Conservation (phyloP, 2,113 vertebrate species). For the Chloropsis hardwickii region DNA sequence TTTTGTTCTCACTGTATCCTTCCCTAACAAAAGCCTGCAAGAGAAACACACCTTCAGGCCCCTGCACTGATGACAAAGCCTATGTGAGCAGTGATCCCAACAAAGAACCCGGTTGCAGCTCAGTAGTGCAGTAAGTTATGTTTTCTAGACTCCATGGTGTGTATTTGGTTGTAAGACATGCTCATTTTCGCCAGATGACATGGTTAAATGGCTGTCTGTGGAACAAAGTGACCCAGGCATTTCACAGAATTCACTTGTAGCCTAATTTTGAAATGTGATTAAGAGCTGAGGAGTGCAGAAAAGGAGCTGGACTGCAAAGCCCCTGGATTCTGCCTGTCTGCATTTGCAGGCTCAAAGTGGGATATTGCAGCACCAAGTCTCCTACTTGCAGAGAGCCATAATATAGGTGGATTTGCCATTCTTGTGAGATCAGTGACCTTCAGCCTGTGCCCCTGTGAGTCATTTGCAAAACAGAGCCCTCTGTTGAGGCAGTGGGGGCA, state of each 20-base stretch:
- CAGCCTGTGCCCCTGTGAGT: background rate
- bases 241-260: background rate
- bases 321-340: background rate
- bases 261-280: background rate
- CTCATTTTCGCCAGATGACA: background rate
- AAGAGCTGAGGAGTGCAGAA: background rate
- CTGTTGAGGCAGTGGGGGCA: background rate
- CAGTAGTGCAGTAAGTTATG: background rate
- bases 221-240: background rate
- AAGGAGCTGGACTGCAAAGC: background rate
- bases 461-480: background rate
- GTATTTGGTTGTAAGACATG: background rate
- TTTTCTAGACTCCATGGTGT: background rate
- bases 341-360: background rate
- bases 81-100: background rate
- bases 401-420: background rate
- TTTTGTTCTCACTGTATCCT: fast-evolving
- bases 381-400: background rate
- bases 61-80: background rate
- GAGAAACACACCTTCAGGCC: background rate
- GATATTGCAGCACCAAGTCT: background rate
- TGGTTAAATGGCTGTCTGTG: background rate
- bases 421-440: background rate
- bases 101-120: background rate
- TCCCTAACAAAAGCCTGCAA: background rate